A percentile compares a stretch with the other conserved stretches of the same genome.
These are phyloP conservation scores for Tetheella fluctuosa DNA, from an alignment of 2,888 invertebrate species.

Conservation along the genomic window DNA sequence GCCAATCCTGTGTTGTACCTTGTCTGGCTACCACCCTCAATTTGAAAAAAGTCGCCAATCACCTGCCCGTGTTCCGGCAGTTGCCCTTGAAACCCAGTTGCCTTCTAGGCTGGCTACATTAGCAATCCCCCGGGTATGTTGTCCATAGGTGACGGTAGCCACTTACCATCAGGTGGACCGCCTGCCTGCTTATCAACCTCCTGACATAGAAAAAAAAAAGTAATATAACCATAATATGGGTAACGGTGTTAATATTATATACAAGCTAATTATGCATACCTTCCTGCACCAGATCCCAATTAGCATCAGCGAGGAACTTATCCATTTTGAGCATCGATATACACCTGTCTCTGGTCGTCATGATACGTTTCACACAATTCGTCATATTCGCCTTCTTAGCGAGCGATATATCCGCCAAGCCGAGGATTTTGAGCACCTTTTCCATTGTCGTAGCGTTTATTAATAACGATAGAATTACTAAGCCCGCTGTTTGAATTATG, in stretches of 20 bases:
- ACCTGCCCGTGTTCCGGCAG: too few relatives aligned
- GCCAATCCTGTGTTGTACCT: too few relatives aligned
- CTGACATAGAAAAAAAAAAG: too few relatives aligned
- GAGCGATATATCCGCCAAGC: slow-evolving; percentile 77
- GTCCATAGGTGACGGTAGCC: too few relatives aligned
- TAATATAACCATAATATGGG: too few relatives aligned
- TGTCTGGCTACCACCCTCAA: too few relatives aligned
- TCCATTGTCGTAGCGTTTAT: slow-evolving; percentile 84
- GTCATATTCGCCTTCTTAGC: slow-evolving; percentile 84
- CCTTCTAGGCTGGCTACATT: too few relatives aligned
- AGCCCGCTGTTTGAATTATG: slow-evolving; percentile 82
- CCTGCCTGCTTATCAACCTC: too few relatives aligned
- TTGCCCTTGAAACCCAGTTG: too few relatives aligned
- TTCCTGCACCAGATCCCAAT: slow-evolving; percentile 84
- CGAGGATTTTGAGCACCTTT: slow-evolving; percentile 77
- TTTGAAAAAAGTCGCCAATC: too few relatives aligned
- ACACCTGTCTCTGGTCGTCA: slow-evolving; percentile 74
- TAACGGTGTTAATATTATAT: background rate
- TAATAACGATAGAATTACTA: slow-evolving; percentile 82
- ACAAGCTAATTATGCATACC: slow-evolving; percentile 36
- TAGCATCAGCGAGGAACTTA: slow-evolving; percentile 86
- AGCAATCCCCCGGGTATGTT: too few relatives aligned
- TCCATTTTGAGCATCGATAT: slow-evolving; percentile 85
- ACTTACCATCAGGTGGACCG: too few relatives aligned
- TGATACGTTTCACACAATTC: slow-evolving; percentile 79